Evolutionary conservation across 2,797 vertebrate genomes (phyloP).

Genomic region (Eidolon dupreanum): DNA sequence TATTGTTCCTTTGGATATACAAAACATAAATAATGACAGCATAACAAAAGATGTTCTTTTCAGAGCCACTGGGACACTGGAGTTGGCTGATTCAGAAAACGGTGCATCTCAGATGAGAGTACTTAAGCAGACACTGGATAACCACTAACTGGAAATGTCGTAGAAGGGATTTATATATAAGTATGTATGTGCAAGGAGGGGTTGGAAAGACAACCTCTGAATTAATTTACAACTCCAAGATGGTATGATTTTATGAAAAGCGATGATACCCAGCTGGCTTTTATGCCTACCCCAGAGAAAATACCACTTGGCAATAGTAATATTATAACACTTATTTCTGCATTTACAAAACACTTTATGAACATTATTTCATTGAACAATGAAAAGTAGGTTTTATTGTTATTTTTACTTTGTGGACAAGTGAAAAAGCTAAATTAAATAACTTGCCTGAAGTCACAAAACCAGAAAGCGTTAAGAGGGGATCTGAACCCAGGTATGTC

Average conservation of each 20-base stretch:
- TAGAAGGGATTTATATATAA: neutral
- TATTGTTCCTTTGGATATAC: neutral
- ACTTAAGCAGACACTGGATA: neutral
- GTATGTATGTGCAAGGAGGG: neutral
- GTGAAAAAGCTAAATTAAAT: neutral
- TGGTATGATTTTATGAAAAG: slow-evolving; percentile 2
- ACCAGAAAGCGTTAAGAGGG: neutral
- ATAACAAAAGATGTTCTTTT: neutral
- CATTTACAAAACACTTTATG: slow-evolving; percentile 31
- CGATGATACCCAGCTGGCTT: neutral
- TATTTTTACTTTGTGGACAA: neutral
- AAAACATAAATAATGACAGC: neutral
- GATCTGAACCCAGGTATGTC: neutral
- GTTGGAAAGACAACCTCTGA: neutral
- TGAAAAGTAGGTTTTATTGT: neutral
- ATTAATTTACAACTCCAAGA: neutral
- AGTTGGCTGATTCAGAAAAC: neutral
- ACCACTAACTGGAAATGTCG: neutral
- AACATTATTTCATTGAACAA: slow-evolving; percentile 9
- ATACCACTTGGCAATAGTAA: neutral
- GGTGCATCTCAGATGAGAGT: neutral
- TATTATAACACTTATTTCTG: slow-evolving; percentile 4
- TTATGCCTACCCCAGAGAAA: neutral
- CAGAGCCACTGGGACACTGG: neutral
- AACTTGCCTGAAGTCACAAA: slow-evolving; percentile 28